These are phyloP conservation scores for Stichopus chloronotus DNA, from an alignment of 35 echinoderm and acorn worm genomes.

Conservation along the genomic window DNA sequence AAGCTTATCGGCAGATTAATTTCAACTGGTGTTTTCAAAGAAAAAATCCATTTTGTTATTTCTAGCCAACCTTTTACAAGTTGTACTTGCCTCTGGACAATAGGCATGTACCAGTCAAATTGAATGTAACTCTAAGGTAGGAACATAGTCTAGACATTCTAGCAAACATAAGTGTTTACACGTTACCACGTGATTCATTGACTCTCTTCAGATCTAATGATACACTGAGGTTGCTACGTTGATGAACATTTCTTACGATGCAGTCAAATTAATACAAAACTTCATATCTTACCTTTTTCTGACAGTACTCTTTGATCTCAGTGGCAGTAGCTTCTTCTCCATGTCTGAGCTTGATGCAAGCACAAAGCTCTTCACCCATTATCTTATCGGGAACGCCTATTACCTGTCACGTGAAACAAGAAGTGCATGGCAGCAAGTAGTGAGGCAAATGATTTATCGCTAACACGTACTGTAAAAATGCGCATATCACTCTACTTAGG, in stretches of 20 bases:
- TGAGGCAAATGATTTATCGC: too few relatives aligned
- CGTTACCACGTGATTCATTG: not conserved
- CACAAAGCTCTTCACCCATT: constrained; percentile 72
- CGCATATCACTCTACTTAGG: too few relatives aligned
- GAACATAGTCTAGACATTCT: not conserved
- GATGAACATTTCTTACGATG: not conserved
- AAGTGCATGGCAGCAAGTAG: too few relatives aligned
- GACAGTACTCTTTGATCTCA: constrained; percentile 73
- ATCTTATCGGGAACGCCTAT: constrained; percentile 23
- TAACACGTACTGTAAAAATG: too few relatives aligned
- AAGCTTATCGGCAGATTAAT: too few relatives aligned
- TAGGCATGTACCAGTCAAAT: too few relatives aligned
- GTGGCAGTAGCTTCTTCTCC: constrained; percentile 61
- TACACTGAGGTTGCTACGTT: not conserved
- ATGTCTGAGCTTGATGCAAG: constrained; percentile 73
- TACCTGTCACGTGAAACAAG: not conserved
- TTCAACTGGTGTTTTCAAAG: too few relatives aligned
- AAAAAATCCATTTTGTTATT: too few relatives aligned
- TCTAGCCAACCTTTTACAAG: not conserved
- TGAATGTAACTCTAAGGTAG: too few relatives aligned
- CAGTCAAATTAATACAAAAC: not conserved
- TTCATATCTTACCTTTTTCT: constrained; percentile 55
- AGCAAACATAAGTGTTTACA: not conserved
- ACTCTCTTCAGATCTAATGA: not conserved
- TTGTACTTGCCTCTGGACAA: not conserved